phyloP scores from a whole-genome alignment of 2,113 vertebrate genomes.

The Furnarius figulus region DNA sequence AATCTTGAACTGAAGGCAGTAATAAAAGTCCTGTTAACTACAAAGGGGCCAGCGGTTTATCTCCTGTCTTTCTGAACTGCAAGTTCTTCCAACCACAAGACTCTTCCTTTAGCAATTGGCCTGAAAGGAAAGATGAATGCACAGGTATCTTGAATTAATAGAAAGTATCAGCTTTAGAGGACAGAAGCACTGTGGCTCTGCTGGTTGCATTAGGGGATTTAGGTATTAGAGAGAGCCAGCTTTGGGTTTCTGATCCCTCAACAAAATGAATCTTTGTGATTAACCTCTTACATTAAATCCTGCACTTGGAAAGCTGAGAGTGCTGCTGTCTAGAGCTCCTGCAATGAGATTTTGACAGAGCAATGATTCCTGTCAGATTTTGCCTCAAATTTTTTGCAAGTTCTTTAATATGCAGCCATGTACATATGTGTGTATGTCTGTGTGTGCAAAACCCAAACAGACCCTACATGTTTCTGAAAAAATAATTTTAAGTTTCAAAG shows the following conservation, averaged over 20 bases:
- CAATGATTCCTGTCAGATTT: neutral
- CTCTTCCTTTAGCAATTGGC: neutral
- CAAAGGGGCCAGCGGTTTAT: neutral
- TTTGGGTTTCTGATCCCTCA: conserved; percentile 24
- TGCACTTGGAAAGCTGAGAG: neutral
- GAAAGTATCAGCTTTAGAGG: neutral
- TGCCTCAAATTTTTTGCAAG: neutral
- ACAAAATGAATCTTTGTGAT: conserved; percentile 14
- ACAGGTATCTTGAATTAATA: neutral
- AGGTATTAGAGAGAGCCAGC: neutral
- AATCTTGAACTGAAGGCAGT: neutral
- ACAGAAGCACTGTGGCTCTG: neutral
- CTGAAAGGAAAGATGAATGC: neutral
- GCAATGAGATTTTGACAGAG: neutral
- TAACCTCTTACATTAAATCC: neutral
- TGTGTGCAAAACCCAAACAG: neutral
- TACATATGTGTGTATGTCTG: neutral
- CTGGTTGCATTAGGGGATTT: conserved; percentile 36
- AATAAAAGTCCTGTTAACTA: neutral
- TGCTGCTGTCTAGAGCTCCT: neutral
- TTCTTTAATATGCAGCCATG: neutral
- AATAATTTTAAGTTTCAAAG: neutral
- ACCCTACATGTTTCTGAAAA: neutral
- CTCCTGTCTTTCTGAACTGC: neutral
- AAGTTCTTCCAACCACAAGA: neutral